Evolutionary conservation across 2,888 invertebrate genomes (phyloP), one percentile per base, ranked within the genome.

Genomic region (Pristionchus fissidentatus): DNA sequence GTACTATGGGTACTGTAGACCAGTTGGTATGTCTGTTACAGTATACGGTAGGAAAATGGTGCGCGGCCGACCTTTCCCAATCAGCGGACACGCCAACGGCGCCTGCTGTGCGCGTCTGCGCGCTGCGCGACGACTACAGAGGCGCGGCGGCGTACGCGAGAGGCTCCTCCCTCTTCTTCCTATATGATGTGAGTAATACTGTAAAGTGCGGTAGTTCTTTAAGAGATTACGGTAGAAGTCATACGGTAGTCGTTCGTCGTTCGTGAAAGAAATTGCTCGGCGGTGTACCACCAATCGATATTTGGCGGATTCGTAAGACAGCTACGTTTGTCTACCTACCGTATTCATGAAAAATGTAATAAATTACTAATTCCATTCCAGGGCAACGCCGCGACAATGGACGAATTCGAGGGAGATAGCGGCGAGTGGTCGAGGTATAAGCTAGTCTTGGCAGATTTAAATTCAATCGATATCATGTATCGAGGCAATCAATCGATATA

Each of bases 111-210:
- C 19, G 22, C 7, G 41, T 35, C 32, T 35, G 35, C 19, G 19
- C 35, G 3, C 78, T 78, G 1, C 52, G 55, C 10, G 0, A 32
- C n/a, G 55, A 55, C 35, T 78, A 78, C 41, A 52, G 78, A 78
- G 78, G 78, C 22, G 38, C 35, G 19, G 52, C 78, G 7, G 4
- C 55, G 19, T 78, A 43, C 26, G 78, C 78, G 10, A 52, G 52
- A 38, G 78, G 78, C 4, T 78, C 78, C 3, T 55, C 55, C 13
- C 78, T 78, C 22, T 78, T 29, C 32, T 78, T 78, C 38, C 78
- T 52, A 1, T 55, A 41, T n/a, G 55, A 78, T 22, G 78, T 78
- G 26, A 78, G 52, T 22, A 32, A 5, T 0, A n/a, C 46, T 26
- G 13, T n/a, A 19, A 38, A 13, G 35, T 26, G 3, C 15, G n/a